Evolutionary conservation across 2,797 vertebrate genomes (phyloP), one percentile per base, ranked within the genome.

Genomic region (Hybognathus amarus): DNA sequence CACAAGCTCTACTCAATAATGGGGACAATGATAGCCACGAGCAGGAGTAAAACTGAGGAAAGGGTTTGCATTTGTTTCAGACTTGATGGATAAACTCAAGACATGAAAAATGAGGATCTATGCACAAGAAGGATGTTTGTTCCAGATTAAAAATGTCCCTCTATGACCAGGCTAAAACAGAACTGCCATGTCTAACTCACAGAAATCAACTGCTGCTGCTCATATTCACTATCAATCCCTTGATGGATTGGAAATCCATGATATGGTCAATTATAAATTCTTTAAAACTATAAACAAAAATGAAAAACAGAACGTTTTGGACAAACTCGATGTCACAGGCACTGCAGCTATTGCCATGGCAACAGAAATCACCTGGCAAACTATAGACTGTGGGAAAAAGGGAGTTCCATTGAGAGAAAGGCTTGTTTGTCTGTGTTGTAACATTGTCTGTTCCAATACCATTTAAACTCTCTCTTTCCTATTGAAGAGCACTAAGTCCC

Each of bases 201-300:
- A 73, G 47, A 22, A 11, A 78, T 45, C 69, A 10, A 80, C 13
- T 13, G 0, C 13, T 76, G 54, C 40, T 75, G 77, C 33, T 47
- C 22, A 38, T 40, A 47, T 74, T 83, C 79, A 85, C 85, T 80
- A 78, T 87, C 87, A 91, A 88, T 70, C 80, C 84, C 90, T 89
- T 80, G 91, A 73, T 90, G 88, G 36, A 36, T 36, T 86, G 83
- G 86, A 33, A 73, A 56, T 76, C 86, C 81, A 85, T 61, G 5
- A 15, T 52, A 59, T 73, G 45, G 15, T 68, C 52, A 68, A 30
- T 67, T 47, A 22, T 30, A 2, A 11, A 52, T 80, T 22, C 54
- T 17, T 71, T 45, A n/a, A 6, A 79, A 79, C 6, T 47, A 73
- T 27, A 18, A 79, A 27, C 38, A 71, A 71, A 27, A 50, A 69